Evolutionary conservation across 1,140 invertebrate genomes (phyloP).

Genomic region (Saccostrea echinata): DNA sequence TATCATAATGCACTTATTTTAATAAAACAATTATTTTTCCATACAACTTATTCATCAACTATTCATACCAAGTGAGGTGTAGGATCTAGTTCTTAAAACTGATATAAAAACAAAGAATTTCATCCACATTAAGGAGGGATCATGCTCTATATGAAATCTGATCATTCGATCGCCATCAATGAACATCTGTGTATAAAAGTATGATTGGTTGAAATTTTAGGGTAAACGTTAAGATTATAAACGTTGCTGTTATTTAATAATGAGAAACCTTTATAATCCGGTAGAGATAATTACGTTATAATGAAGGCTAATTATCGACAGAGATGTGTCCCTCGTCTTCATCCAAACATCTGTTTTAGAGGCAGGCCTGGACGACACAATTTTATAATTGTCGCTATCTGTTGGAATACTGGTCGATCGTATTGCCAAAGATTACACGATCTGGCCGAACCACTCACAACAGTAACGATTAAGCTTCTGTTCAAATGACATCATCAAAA

Average conservation of each 20-base stretch:
- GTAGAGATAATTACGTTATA: conserved; percentile 25
- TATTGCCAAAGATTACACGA: conserved; percentile 1
- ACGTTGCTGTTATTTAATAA: conserved; percentile 24
- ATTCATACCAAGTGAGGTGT: too few relatives aligned
- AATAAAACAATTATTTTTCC: too few relatives aligned
- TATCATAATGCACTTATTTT: too few relatives aligned
- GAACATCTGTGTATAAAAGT: neutral
- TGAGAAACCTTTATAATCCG: neutral
- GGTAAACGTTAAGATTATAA: conserved; percentile 5
- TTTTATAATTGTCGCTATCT: neutral
- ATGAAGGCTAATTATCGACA: conserved; percentile 31
- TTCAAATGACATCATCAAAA: conserved; percentile 26
- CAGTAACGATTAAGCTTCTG: conserved; percentile 8
- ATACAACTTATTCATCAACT: too few relatives aligned
- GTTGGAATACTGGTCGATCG: neutral
- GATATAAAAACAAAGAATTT: neutral
- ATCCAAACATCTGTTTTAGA: conserved; percentile 24
- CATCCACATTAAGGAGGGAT: neutral
- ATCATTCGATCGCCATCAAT: neutral
- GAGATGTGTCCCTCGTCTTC: conserved; percentile 22
- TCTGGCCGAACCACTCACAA: neutral
- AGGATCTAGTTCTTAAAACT: too few relatives aligned
- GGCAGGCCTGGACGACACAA: neutral
- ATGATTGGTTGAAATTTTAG: neutral
- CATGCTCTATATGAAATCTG: neutral